Evolutionary conservation across 2,888 invertebrate genomes (phyloP).

Genomic region (Drepana falcataria): DNA sequence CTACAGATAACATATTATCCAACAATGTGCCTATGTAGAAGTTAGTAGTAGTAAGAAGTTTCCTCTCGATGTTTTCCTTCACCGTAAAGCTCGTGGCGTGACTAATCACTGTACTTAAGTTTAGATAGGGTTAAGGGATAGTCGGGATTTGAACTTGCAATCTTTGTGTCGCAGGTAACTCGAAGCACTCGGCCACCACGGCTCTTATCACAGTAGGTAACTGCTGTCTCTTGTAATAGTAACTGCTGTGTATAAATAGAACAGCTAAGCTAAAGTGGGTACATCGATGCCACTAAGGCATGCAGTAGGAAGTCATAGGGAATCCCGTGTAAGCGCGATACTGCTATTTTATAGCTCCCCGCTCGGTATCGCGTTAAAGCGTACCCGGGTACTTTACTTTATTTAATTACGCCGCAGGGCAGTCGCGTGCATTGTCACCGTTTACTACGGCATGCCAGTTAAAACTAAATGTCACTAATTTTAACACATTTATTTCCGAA

Average conservation of each 20-base stretch:
- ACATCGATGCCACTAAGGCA: not conserved
- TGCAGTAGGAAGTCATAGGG: constrained; percentile 13
- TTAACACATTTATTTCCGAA: not conserved
- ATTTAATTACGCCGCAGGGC: constrained; percentile 23
- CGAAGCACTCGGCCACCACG: too few species aligned
- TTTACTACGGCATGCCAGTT: not conserved
- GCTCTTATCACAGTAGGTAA: too few species aligned
- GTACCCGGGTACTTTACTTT: constrained; percentile 15
- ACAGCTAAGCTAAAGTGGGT: not conserved
- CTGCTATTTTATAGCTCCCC: constrained; percentile 17
- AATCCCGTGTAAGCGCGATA: constrained; percentile 11
- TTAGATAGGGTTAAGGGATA: too few species aligned
- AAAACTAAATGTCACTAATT: not conserved
- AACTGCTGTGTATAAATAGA: too few species aligned
- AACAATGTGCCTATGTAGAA: too few species aligned
- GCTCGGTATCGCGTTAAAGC: constrained; percentile 7
- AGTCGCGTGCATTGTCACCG: constrained; percentile 15
- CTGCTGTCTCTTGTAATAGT: not conserved
- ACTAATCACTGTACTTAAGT: too few species aligned
- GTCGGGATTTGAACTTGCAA: too few species aligned
- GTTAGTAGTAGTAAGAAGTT: too few species aligned
- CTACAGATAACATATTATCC: too few species aligned
- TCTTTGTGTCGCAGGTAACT: too few species aligned
- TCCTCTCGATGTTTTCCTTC: too few species aligned
- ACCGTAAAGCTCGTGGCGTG: too few species aligned